Conservation (phyloP, 2,797 vertebrate species). For the Alca torda region DNA sequence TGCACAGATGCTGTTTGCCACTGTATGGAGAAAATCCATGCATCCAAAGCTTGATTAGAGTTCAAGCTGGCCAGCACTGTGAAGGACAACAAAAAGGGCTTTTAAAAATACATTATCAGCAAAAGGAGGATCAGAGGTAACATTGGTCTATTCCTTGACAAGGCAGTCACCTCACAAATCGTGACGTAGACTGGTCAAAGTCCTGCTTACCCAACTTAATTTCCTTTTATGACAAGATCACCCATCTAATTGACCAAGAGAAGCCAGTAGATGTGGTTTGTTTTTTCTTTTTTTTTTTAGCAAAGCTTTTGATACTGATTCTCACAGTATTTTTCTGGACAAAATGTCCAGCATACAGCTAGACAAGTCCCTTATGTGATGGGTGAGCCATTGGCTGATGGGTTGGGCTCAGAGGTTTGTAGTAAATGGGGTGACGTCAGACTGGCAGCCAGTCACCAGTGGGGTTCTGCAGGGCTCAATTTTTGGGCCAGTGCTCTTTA, state of each 20-base stretch:
- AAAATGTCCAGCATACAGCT: neutral
- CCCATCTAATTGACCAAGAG: neutral
- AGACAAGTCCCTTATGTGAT: neutral
- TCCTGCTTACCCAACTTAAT: neutral
- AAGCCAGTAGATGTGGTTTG: neutral
- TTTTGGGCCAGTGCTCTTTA: neutral
- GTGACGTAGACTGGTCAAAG: neutral
- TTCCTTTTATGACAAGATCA: neutral
- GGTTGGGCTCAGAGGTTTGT: neutral
- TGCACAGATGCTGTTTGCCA: neutral
- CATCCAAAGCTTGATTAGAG: neutral
- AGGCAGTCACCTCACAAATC: neutral
- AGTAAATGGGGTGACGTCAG: neutral
- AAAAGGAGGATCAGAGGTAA: neutral
- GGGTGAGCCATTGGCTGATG: neutral
- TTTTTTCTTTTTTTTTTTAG: neutral
- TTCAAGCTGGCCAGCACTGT: neutral
- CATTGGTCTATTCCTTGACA: neutral
- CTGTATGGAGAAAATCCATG: neutral
- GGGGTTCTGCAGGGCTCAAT: neutral
- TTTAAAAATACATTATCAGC: neutral
- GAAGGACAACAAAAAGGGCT: neutral
- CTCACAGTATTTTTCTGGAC: neutral
- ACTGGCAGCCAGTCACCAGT: neutral
- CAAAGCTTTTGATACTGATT: neutral